phyloP scores from a whole-genome alignment of 2,113 vertebrate species.

The Hydrochoerus hydrochaeris region DNA sequence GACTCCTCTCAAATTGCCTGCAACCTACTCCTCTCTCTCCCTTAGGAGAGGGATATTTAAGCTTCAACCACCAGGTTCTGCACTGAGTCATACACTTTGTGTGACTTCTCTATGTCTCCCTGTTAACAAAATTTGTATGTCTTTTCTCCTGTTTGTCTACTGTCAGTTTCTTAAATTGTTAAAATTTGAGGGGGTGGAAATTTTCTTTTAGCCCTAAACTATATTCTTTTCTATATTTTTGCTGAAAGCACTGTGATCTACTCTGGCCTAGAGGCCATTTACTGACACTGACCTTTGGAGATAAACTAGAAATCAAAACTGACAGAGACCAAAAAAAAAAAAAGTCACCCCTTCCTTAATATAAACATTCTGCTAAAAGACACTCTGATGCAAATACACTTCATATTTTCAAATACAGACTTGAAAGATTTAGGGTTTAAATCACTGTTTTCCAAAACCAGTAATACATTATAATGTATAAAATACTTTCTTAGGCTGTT shows the following conservation, averaged over 20 bases:
- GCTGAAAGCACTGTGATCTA: background rate
- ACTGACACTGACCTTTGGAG: background rate
- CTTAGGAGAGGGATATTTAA: background rate
- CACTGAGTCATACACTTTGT: background rate
- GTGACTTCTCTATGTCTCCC: background rate
- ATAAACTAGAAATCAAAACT: slow-evolving; percentile 70
- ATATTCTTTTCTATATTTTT: background rate
- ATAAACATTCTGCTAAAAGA: background rate
- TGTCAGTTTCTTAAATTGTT: background rate
- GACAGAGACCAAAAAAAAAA: background rate
- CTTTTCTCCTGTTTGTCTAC: background rate
- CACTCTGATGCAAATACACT: slow-evolving; percentile 55
- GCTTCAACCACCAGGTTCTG: background rate
- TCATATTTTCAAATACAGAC: slow-evolving; percentile 41
- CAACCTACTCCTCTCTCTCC: background rate
- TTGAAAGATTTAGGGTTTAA: slow-evolving; percentile 63
- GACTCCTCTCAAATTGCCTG: background rate
- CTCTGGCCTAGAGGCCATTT: background rate
- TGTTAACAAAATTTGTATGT: background rate
- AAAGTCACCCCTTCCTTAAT: background rate
- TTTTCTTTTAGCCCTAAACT: background rate
- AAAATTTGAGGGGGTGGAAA: background rate
- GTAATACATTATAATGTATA: background rate
- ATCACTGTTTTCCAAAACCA: background rate
- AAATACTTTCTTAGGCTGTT: slow-evolving; percentile 45